A percentile compares a stretch with the other conserved stretches of the same genome.
These are phyloP conservation scores for Tenrec ecaudatus DNA, from an alignment of 2,113 vertebrate species.

Conservation along the genomic window DNA sequence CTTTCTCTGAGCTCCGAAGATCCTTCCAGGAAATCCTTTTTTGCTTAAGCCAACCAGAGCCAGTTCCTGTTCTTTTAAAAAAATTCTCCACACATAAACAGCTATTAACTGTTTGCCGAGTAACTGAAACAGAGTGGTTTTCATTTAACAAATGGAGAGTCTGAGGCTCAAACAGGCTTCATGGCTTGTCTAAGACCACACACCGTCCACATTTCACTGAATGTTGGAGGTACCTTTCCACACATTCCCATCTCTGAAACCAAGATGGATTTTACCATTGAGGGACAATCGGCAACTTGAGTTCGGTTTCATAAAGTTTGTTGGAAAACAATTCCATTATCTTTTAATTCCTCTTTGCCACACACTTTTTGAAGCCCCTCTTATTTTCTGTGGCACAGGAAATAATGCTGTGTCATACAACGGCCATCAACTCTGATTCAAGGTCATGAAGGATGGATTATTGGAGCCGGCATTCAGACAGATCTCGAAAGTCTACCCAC, in stretches of 20 bases:
- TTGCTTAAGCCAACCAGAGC: slow-evolving; percentile 35
- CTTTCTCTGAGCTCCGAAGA: slow-evolving; percentile 6
- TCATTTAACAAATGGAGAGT: slow-evolving; percentile 22
- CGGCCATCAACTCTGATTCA: neutral
- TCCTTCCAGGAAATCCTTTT: slow-evolving; percentile 15
- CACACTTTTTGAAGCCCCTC: neutral
- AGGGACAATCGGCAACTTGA: neutral
- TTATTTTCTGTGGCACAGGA: neutral
- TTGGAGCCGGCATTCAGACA: neutral
- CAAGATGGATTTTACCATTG: neutral
- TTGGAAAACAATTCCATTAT: no score
- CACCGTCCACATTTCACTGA: neutral
- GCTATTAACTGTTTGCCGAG: neutral
- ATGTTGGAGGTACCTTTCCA: neutral
- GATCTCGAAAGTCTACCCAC: neutral
- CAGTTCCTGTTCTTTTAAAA: slow-evolving; percentile 45
- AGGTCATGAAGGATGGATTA: neutral
- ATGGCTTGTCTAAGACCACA: neutral
- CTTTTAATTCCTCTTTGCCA: no score
- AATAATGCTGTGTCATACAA: neutral
- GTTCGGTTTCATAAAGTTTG: no score
- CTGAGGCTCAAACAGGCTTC: slow-evolving; percentile 25
- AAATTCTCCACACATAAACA: neutral
- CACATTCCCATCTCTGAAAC: neutral
- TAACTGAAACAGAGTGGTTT: neutral